These are phyloP conservation scores for Liodrosophila aerea DNA, from an alignment of 2,888 invertebrate genomes.

Conservation along the genomic window DNA sequence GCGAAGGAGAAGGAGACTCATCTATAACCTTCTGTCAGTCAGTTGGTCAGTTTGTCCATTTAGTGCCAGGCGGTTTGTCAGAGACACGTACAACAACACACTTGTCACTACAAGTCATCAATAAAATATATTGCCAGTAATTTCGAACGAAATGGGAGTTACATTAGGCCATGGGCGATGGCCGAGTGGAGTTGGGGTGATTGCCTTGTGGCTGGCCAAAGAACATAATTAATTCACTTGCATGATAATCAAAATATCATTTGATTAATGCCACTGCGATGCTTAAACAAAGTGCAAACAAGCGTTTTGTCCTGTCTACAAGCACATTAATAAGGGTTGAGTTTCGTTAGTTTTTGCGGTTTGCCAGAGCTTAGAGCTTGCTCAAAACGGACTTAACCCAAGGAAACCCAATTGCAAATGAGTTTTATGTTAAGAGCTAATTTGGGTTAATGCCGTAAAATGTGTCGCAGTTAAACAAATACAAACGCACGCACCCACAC, in stretches of 20 bases:
- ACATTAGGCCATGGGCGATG: not conserved
- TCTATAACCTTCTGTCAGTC: slow-evolving; percentile 56
- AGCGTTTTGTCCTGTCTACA: slow-evolving; percentile 30
- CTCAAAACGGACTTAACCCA: slow-evolving; percentile 12
- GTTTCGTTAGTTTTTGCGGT: not conserved
- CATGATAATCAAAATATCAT: slow-evolving; percentile 74
- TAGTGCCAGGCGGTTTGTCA: slow-evolving; percentile 27
- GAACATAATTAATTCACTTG: slow-evolving; percentile 75
- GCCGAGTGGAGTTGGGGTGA: slow-evolving; percentile 8
- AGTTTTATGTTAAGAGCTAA: slow-evolving; percentile 75
- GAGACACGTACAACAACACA: slow-evolving; percentile 33
- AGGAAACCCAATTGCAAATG: slow-evolving; percentile 55
- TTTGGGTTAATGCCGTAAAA: slow-evolving; percentile 73
- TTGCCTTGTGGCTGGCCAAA: slow-evolving; percentile 32
- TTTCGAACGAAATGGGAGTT: slow-evolving; percentile 22
- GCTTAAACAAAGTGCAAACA: slow-evolving; percentile 43
- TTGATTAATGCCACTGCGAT: slow-evolving; percentile 63
- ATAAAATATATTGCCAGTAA: slow-evolving; percentile 59
- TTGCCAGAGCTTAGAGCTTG: slow-evolving; percentile 11
- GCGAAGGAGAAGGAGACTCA: slow-evolving; percentile 22
- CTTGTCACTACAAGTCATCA: slow-evolving; percentile 43
- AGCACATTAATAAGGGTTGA: slow-evolving; percentile 35
- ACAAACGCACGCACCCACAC: slow-evolving; percentile 6
- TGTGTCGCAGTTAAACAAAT: slow-evolving; percentile 72
- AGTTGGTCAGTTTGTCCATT: slow-evolving; percentile 4